A percentile compares a stretch with the other conserved stretches of the same genome.
phyloP scores from a whole-genome alignment of 2,888 invertebrate genomes.

The Lapara coniferarum region DNA sequence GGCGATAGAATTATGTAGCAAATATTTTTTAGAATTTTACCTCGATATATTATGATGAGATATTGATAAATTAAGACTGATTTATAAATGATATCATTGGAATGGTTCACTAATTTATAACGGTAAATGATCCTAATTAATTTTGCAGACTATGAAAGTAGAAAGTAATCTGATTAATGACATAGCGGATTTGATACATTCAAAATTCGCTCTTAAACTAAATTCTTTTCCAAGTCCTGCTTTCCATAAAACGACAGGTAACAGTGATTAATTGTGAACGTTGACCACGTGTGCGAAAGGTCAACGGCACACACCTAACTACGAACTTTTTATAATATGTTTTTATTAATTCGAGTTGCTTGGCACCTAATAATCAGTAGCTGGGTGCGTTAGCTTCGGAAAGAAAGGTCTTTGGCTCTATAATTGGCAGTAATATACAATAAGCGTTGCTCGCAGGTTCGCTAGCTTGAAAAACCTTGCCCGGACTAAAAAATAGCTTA shows the following conservation, averaged over 20 bases:
- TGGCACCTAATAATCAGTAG: background rate
- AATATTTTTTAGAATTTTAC: too few species aligned
- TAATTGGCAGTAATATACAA: background rate
- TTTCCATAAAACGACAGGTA: slow-evolving; percentile 19
- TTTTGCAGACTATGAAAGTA: background rate
- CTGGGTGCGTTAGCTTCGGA: background rate
- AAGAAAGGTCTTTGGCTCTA: background rate
- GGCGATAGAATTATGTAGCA: too few species aligned
- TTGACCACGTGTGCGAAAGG: slow-evolving; percentile 38
- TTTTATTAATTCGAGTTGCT: background rate
- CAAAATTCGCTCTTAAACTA: background rate
- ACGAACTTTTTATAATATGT: background rate
- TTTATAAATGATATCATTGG: too few species aligned
- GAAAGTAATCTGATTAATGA: too few species aligned
- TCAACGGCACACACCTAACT: slow-evolving; percentile 43
- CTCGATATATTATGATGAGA: too few species aligned
- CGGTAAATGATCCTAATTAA: background rate
- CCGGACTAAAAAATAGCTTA: too few species aligned
- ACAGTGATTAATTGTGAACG: slow-evolving; percentile 19
- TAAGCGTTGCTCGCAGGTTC: background rate
- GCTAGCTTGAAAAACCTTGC: too few species aligned
- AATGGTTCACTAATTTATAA: too few species aligned
- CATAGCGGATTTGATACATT: too few species aligned
- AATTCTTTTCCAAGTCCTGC: slow-evolving; percentile 2
- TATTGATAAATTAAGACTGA: too few species aligned